A percentile compares a stretch with the other conserved stretches of the same genome.
Evolutionary conservation across 2,113 vertebrate species (phyloP).

Genomic region (Laticauda colubrina): DNA sequence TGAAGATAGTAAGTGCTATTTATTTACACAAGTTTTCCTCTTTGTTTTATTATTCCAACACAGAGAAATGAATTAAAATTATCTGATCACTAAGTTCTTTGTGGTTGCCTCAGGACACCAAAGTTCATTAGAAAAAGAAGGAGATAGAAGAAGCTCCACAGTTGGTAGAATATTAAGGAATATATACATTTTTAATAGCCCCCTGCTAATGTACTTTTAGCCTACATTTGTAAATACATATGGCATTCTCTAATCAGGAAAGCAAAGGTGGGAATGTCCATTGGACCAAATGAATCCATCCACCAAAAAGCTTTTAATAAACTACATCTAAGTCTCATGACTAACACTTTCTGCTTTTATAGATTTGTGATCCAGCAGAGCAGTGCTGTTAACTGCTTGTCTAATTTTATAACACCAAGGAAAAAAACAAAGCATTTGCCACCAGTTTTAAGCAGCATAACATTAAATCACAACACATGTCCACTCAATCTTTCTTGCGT

Average conservation of each 20-base stretch:
- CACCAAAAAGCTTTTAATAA: background rate
- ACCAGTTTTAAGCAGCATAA: background rate
- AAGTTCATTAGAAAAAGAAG: background rate
- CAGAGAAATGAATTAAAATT: background rate
- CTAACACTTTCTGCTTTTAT: background rate
- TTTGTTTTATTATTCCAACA: background rate
- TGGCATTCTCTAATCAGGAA: background rate
- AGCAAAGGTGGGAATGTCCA: slow-evolving; percentile 7
- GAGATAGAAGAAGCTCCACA: background rate
- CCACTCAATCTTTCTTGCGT: background rate
- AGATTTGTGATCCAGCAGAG: fast-evolving
- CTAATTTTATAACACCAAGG: background rate
- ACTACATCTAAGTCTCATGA: background rate
- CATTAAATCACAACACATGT: background rate
- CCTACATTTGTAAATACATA: background rate
- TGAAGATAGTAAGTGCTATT: background rate
- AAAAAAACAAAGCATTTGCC: background rate
- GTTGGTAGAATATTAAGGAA: background rate
- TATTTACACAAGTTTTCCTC: background rate
- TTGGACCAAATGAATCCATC: background rate
- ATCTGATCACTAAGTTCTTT: fast-evolving
- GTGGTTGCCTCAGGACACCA: background rate
- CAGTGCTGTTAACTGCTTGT: fast-evolving
- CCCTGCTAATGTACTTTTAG: background rate
- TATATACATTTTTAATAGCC: background rate